Base-by-base conservation (phyloP, 2,888 invertebrate genomes). In the Oscheius sp. region DNA sequence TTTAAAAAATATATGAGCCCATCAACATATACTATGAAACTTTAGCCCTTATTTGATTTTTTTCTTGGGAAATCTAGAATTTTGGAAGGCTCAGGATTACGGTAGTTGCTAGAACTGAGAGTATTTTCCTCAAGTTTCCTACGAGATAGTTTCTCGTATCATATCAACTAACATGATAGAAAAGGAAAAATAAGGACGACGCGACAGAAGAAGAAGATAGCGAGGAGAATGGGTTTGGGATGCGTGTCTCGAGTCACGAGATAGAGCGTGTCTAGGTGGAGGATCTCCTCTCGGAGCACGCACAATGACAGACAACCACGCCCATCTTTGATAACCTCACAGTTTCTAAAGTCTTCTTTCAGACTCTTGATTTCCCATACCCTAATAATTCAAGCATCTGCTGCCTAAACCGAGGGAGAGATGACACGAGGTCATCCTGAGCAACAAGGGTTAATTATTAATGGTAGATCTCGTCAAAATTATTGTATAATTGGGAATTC, bases 261-360 rank as follows among this genome's bases (percentile, higher is more conserved):
- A 67, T 33, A 38, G 66, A 56, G 66, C 66, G 66, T 67, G 66
- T 51, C 66, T 57, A 67, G 66, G 65, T 65, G 49, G 44, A 44
- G 41, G n/a, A n/a, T n/a, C n/a, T n/a, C n/a, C 54, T 44, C 41
- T 56, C 44, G 59, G 59, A 59, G 59, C 59, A 59, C 59, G 41
- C 59, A 59, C 59, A 59, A 59, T 59, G 56, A 26, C 41, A 41
- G 4, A 54, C 54, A 54, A 59, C 59, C 44, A 41, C 59, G 28
- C 44, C 59, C 44, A 20, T 57, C 59, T 28, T 32, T 22, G 32
- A n/a, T 33, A 32, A 33, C 33, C 36, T 0, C 12, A 28, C 54
- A 9, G n/a, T 33, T 47, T 20, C 22, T 12, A 14, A 24, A 3
- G 47, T 24, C 4, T 12, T 6, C 6, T 6, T n/a, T 17, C n/a